These are phyloP conservation scores for Hetaerina titia DNA, from an alignment of 2,888 invertebrate species.

Conservation along the genomic window DNA sequence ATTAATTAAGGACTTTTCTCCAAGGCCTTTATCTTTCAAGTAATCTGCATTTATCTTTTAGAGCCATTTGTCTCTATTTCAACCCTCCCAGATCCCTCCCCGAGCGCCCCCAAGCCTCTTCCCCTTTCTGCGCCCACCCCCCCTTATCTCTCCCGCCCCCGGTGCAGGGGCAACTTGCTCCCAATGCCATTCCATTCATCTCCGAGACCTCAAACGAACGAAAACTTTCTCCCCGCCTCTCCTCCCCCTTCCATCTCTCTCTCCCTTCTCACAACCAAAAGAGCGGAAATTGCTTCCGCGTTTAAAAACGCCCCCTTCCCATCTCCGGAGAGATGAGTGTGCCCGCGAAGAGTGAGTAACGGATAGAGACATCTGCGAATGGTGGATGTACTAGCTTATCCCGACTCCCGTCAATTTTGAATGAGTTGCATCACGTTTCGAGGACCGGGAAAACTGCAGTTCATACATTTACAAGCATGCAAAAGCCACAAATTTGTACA, in stretches of 20 bases:
- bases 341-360: background rate
- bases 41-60: background rate
- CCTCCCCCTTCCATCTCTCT: too few species aligned
- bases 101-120: background rate
- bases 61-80: background rate
- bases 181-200: background rate
- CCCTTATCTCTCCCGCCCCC: background rate
- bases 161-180: background rate
- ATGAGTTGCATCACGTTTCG: too few species aligned
- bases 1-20: slow-evolving; percentile 19
- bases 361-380: background rate
- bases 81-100: background rate
- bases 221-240: background rate
- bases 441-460: too few species aligned
- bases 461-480: too few species aligned
- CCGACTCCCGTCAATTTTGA: too few species aligned
- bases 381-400: background rate
- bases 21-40: background rate
- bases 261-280: background rate
- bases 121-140: background rate
- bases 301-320: background rate
- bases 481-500: too few species aligned
- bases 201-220: background rate
- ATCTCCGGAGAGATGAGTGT: background rate
- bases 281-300: background rate